Percentiles rank a stretch among this genome's conserved stretches.
Evolutionary conservation across 2,797 vertebrate species (phyloP).

Genomic region (Garrulus glandarius): DNA sequence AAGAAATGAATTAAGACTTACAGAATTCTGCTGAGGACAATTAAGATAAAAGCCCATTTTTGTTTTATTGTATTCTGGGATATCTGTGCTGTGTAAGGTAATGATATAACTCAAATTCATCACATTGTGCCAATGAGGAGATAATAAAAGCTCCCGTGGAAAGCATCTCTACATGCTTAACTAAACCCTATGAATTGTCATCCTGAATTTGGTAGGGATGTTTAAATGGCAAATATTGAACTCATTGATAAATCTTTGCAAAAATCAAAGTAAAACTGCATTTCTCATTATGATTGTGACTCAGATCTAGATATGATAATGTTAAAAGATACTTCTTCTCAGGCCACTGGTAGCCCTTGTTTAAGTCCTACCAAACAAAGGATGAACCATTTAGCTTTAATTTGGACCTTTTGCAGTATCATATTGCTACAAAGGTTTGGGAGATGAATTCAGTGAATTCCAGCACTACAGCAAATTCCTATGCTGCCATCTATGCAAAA

Average conservation of each 20-base stretch:
- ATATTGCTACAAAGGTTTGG: neutral
- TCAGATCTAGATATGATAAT: neutral
- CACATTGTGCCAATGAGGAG: neutral
- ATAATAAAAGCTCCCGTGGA: neutral
- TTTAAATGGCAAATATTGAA: neutral
- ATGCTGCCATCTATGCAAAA: neutral
- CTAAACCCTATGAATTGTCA: neutral
- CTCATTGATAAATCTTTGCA: neutral
- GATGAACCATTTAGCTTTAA: neutral
- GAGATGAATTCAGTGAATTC: neutral
- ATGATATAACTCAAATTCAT: neutral
- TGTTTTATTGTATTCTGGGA: conserved; percentile 26
- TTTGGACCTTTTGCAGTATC: neutral
- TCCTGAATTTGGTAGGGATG: neutral
- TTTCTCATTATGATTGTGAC: neutral
- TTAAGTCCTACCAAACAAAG: neutral
- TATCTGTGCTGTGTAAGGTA: neutral
- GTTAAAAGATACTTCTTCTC: neutral
- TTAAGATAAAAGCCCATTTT: conserved; percentile 42
- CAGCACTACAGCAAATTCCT: neutral
- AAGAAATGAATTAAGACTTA: conserved; percentile 3
- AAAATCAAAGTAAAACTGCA: neutral
- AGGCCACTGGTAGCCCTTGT: neutral
- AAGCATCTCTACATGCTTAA: neutral
- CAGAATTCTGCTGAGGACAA: neutral